phyloP scores from a whole-genome alignment of 1,140 invertebrate genomes.

The Heliconius nattereri region DNA sequence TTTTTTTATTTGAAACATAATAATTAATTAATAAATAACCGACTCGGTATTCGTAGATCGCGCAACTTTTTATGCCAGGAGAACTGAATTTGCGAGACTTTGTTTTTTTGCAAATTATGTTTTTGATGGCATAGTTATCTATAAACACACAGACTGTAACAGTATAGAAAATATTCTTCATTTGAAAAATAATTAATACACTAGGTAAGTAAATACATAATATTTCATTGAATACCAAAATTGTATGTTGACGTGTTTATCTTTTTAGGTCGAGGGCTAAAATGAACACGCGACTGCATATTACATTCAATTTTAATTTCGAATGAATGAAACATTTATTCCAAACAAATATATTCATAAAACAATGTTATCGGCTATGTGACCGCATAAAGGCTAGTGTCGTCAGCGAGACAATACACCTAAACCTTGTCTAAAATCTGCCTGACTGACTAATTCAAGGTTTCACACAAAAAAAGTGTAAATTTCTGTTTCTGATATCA shows the following conservation, averaged over 20 bases:
- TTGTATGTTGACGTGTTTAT: constrained; percentile 9
- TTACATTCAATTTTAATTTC: constrained; percentile 8
- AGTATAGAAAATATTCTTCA: background rate
- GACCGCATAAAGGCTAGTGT: constrained; percentile 10
- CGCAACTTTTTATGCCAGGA: too few species aligned
- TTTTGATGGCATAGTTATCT: too few species aligned
- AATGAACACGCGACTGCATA: constrained; percentile 13
- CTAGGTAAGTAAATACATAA: background rate
- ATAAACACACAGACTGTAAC: too few species aligned
- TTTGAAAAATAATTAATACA: too few species aligned
- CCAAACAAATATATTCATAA: constrained; percentile 12
- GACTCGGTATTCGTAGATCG: too few species aligned
- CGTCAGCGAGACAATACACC: constrained; percentile 23
- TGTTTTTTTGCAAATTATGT: too few species aligned
- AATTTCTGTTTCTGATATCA: constrained; percentile 5
- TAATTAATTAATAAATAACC: too few species aligned
- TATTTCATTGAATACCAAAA: constrained; percentile 1
- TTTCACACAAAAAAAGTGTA: constrained; percentile 18
- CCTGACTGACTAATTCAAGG: constrained; percentile 26
- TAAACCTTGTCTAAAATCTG: constrained; percentile 25
- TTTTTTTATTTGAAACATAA: too few species aligned
- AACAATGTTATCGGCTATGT: constrained; percentile 26
- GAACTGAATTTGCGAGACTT: too few species aligned
- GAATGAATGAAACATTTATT: constrained; percentile 20
- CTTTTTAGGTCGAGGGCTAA: constrained; percentile 15